phyloP scores from a whole-genome alignment of 2,888 invertebrate species.

The Eurytoma adleriae region DNA sequence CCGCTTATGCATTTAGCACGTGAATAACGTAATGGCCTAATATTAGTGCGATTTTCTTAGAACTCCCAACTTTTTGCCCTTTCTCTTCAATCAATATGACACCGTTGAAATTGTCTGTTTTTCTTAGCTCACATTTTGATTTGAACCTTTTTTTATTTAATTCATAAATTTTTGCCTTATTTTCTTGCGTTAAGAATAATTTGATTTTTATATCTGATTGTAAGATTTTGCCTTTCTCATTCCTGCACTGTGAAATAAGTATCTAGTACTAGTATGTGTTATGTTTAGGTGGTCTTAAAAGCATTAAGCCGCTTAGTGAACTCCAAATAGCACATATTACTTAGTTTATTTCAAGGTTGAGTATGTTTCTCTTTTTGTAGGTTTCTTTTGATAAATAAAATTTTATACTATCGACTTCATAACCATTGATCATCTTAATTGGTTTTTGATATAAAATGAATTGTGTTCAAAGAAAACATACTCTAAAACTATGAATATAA shows the following conservation, averaged over 20 bases:
- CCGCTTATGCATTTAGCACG: conserved; percentile 39
- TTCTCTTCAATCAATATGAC: too few species aligned
- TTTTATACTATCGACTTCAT: not conserved
- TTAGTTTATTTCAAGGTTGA: conserved; percentile 35
- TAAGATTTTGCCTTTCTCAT: too few species aligned
- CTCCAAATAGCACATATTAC: not conserved
- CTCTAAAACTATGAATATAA: not conserved
- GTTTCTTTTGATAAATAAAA: conserved; percentile 8
- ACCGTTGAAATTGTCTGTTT: too few species aligned
- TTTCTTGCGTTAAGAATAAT: not conserved
- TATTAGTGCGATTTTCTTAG: conserved; percentile 49
- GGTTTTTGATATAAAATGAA: too few species aligned
- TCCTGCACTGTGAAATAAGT: not conserved
- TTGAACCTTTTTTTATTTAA: not conserved
- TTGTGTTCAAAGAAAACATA: not conserved
- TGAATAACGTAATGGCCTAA: conserved; percentile 54
- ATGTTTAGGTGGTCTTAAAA: conserved; percentile 16
- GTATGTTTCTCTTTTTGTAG: not conserved
- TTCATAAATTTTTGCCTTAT: not conserved
- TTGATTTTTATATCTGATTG: not conserved
- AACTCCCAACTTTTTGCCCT: not conserved
- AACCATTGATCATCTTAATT: not conserved
- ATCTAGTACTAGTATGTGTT: not conserved
- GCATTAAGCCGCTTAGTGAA: conserved; percentile 1
- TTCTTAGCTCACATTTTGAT: not conserved